A percentile compares a stretch with the other conserved stretches of the same genome.
Evolutionary conservation across 2,113 vertebrate genomes (phyloP).

Genomic region (Chionis minor): DNA sequence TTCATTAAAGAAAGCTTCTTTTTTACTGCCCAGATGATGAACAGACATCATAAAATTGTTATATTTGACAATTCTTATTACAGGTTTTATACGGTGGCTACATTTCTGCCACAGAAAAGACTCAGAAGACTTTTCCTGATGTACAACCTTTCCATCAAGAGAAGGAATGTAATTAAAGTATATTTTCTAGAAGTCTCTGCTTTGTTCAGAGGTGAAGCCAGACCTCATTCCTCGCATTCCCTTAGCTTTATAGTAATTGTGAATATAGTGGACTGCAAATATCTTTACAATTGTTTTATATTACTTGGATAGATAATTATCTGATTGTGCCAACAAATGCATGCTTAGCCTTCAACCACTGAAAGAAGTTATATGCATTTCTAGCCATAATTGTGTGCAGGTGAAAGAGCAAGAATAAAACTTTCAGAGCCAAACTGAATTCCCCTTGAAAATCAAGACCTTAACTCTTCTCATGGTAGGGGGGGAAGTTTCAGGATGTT

Average conservation of each 20-base stretch:
- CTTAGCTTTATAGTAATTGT: constrained; percentile 6
- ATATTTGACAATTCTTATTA: background rate
- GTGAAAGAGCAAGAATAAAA: constrained; percentile 1
- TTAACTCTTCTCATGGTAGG: background rate
- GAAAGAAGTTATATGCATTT: background rate
- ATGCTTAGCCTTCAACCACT: background rate
- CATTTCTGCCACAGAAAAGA: background rate
- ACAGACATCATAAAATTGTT: background rate
- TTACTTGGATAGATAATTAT: constrained; percentile 40
- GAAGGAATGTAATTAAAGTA: constrained; percentile 4
- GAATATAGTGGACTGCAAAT: constrained; percentile 16
- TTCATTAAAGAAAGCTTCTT: background rate
- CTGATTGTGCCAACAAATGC: constrained; percentile 29
- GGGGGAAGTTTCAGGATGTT: background rate
- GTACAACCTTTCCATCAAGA: background rate
- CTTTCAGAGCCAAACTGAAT: background rate
- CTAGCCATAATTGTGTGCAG: background rate
- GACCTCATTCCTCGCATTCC: constrained; percentile 25
- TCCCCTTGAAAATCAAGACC: background rate
- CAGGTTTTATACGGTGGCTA: background rate
- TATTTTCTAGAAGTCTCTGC: background rate
- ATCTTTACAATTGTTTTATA: constrained; percentile 32
- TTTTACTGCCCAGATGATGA: background rate
- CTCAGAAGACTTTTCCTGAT: constrained; percentile 21
- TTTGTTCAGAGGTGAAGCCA: background rate